A percentile compares a stretch with the other conserved stretches of the same genome.
These are phyloP conservation scores for Xestoiulus laeticollis DNA, from an alignment of 2,888 invertebrate genomes.

Conservation along the genomic window DNA sequence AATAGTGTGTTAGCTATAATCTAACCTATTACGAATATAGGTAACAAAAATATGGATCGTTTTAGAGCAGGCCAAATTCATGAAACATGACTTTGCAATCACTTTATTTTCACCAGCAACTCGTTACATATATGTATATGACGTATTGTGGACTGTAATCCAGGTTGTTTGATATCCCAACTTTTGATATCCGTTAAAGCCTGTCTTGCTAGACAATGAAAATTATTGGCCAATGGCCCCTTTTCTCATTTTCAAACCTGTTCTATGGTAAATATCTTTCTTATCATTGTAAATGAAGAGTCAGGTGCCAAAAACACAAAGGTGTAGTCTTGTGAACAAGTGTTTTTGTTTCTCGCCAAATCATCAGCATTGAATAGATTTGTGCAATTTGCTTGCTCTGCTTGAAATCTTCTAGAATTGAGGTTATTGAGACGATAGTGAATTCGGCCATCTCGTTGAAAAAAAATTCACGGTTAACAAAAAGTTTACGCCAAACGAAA, in stretches of 20 bases:
- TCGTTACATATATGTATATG: not conserved
- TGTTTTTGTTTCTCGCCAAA: not conserved
- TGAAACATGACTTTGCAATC: not conserved
- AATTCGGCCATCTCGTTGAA: not conserved
- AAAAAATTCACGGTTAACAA: no score
- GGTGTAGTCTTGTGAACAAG: not conserved
- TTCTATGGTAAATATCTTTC: not conserved
- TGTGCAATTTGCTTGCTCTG: conserved; percentile 9
- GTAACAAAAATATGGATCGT: not conserved
- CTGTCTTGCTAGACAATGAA: not conserved
- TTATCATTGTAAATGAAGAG: not conserved
- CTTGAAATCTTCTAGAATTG: not conserved
- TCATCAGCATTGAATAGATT: not conserved
- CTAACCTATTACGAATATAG: not conserved
- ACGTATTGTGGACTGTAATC: not conserved
- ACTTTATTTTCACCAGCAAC: not conserved
- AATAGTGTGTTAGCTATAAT: not conserved
- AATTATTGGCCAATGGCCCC: conserved; percentile 16
- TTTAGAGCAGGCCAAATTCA: not conserved
- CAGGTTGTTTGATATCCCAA: not conserved
- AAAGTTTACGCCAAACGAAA: no score
- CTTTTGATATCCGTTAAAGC: not conserved
- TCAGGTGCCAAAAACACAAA: not conserved
- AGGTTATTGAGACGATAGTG: conserved; percentile 12
- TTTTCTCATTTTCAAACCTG: not conserved